A percentile compares a stretch with the other conserved stretches of the same genome.
Evolutionary conservation across 2,888 invertebrate genomes (phyloP).

Genomic region (Catotricha subobsoleta): DNA sequence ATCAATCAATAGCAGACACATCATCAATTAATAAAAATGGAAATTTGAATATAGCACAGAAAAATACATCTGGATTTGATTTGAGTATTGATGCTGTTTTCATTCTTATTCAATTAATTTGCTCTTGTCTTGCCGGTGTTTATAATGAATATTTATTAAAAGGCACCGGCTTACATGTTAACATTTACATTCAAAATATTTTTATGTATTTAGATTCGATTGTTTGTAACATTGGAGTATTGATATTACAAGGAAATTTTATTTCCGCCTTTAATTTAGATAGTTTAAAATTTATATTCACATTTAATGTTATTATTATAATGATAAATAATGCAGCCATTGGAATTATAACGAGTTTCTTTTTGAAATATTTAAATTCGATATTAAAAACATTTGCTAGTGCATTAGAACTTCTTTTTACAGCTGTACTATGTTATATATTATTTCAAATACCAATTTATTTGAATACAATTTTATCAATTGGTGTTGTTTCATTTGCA

Average conservation of each 20-base stretch:
- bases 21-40: conserved; percentile 6
- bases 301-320: conserved; percentile 57
- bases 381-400: conserved; percentile 92
- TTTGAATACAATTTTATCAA: conserved; percentile 61
- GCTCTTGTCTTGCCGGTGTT: conserved; percentile 87
- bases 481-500: conserved; percentile 63
- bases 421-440: conserved; percentile 71
- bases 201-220: conserved; percentile 93
- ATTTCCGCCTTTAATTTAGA: conserved; percentile 38
- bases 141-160: conserved; percentile 90
- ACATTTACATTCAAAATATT: conserved; percentile 83
- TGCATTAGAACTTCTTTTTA: conserved; percentile 77
- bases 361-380: conserved; percentile 80
- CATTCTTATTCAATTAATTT: conserved; percentile 62
- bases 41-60: conserved; percentile 9
- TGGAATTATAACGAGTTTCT: conserved; percentile 87
- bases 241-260: conserved; percentile 48
- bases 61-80: conserved; percentile 29
- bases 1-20: conserved; percentile 9
- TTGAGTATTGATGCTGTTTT: conserved; percentile 43
- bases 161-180: conserved; percentile 62
- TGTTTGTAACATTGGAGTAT: conserved; percentile 63
- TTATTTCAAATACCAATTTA: conserved; percentile 74
- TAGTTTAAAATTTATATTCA: conserved; percentile 37
- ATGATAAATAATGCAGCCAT: conserved; percentile 78